Evolutionary conservation across 2,888 invertebrate species (phyloP), one percentile per base, ranked within the genome.

Genomic region (Melanophora roralis): DNA sequence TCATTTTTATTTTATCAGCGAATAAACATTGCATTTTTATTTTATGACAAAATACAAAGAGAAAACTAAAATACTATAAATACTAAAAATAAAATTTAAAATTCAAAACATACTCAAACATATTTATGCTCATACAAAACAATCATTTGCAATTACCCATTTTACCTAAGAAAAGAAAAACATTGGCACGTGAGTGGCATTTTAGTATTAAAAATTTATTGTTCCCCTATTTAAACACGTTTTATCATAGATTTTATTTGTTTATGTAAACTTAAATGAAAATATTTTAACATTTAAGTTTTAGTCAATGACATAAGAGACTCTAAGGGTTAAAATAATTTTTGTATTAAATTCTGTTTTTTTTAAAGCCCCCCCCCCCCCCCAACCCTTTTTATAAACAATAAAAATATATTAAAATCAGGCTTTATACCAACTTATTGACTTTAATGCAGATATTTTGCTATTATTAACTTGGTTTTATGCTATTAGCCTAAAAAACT

Each of bases 121-220:
- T n/a, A n/a, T n/a, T n/a, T n/a, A n/a, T n/a, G n/a, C n/a, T n/a
- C n/a, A n/a, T n/a, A n/a, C n/a, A n/a, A n/a, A n/a, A n/a, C 55
- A 74, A 67, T 49, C 32, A 62, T 65, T 57, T 65, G 49, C 34
- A 47, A 72, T 72, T 67, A 49, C 45, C 72, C n/a, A n/a, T 62
- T 72, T 36, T 45, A 38, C 12, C 34, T 4, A 3, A 45, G 32
- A 47, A 49, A 53, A 9, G 38, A 40, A 71, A 67, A 32, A 51
- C 57, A 40, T 51, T 45, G 67, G 40, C 49, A 72, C 72, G 80
- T 80, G 76, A 68, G 69, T 14, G 34, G 38, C 40, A 80, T 75
- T 69, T 27, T 40, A 36, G 6, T 45, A 9, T 1, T 27, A 14
- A 16, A 14, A 27, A 49, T 59, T 53, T 32, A n/a, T 2, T 14